These are phyloP conservation scores for Chrysolina americana DNA, from an alignment of 2,888 invertebrate genomes.

Conservation along the genomic window DNA sequence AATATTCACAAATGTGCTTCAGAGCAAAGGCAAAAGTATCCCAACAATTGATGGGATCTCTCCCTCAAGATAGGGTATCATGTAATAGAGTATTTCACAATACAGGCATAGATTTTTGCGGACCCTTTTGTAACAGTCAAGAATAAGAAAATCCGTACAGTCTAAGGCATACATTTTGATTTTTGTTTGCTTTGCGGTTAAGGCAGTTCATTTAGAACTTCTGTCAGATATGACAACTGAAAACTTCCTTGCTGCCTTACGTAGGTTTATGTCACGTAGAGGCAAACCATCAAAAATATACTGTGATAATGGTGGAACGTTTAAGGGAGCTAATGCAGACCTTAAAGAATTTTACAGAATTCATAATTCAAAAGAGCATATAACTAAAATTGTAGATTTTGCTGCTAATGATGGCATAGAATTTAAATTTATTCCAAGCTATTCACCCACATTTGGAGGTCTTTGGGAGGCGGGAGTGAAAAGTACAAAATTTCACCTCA, in stretches of 20 bases:
- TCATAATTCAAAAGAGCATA: neutral
- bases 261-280: slow-evolving; percentile 44
- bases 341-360: slow-evolving; percentile 26
- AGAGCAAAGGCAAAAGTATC: slow-evolving; percentile 17
- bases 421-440: slow-evolving; percentile 14
- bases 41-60: slow-evolving; percentile 29
- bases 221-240: slow-evolving; percentile 47
- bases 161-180: slow-evolving; percentile 44
- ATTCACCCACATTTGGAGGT: slow-evolving; percentile 45
- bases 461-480: slow-evolving; percentile 62
- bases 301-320: slow-evolving; percentile 49
- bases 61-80: slow-evolving; percentile 25
- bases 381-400: neutral
- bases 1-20: slow-evolving; percentile 38
- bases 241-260: slow-evolving; percentile 45
- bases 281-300: slow-evolving; percentile 43
- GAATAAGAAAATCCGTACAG: slow-evolving; percentile 33
- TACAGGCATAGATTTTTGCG: slow-evolving; percentile 47
- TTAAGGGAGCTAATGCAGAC: slow-evolving; percentile 40
- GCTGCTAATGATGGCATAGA: neutral
- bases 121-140: slow-evolving; percentile 43
- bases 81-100: slow-evolving; percentile 34
- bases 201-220: slow-evolving; percentile 51
- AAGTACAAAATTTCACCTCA: slow-evolving; percentile 56
- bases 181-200: slow-evolving; percentile 49